A percentile compares a stretch with the other conserved stretches of the same genome.
These are phyloP conservation scores for Pongo pygmaeus DNA, from an alignment of 2,113 vertebrate species.

Conservation along the genomic window DNA sequence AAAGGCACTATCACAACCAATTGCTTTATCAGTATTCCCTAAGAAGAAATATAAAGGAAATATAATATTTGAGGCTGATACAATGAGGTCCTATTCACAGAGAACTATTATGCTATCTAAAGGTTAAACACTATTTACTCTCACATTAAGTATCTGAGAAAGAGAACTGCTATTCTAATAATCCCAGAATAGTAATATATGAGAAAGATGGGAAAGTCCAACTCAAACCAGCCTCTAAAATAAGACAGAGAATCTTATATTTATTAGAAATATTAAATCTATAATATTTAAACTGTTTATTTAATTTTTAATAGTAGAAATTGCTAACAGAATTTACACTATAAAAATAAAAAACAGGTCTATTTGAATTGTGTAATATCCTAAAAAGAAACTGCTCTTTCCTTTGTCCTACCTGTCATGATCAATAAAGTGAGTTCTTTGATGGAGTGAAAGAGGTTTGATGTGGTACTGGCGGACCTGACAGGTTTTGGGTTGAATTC, in stretches of 20 bases:
- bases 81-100: neutral
- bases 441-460: constrained; percentile 97
- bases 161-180: neutral
- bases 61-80: neutral
- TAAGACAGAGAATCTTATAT: neutral
- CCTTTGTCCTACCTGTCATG: constrained; percentile 87
- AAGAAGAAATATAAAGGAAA: neutral
- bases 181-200: neutral
- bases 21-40: neutral
- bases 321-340: neutral
- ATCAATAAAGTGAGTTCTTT: constrained; percentile 93
- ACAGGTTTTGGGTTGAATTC: constrained; percentile 97
- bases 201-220: neutral
- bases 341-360: neutral
- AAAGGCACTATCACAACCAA: neutral
- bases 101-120: neutral
- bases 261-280: neutral
- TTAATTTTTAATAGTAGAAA: neutral
- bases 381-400: neutral
- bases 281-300: neutral
- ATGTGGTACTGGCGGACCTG: constrained; percentile 96
- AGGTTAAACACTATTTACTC: neutral
- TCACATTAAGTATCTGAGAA: neutral
- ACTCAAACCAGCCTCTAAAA: neutral
- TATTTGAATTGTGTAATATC: neutral